Percentiles rank a stretch among this genome's conserved stretches.
These are phyloP conservation scores for Chrysogorgia sp. DNA, from an alignment of 92 coral and sea anemone species.

Conservation along the genomic window DNA sequence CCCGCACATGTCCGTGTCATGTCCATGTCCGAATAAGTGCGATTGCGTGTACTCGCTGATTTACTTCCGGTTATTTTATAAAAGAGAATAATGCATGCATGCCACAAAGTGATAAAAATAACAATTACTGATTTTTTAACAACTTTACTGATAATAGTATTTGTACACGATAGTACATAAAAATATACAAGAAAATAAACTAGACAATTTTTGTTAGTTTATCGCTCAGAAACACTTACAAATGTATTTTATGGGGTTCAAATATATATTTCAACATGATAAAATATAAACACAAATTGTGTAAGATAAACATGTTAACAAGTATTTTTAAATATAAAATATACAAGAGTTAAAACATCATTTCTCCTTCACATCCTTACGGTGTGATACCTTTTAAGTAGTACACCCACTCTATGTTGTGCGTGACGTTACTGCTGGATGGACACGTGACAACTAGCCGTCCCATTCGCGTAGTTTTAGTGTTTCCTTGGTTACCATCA, in stretches of 20 bases:
- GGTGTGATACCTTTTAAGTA: conserved; percentile 89
- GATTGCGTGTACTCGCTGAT: no score
- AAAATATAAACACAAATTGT: neutral
- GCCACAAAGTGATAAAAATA: no score
- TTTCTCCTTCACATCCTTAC: conserved; percentile 1
- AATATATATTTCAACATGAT: no score
- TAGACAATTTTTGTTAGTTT: neutral
- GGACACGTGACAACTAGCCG: conserved; percentile 89
- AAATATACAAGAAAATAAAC: neutral
- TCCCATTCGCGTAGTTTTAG: conserved; percentile 98
- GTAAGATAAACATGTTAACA: neutral
- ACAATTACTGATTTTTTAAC: no score
- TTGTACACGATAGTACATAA: neutral
- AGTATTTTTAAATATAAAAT: conserved; percentile 1
- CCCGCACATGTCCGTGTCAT: no score
- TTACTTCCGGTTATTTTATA: no score
- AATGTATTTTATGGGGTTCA: neutral
- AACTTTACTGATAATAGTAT: no score
- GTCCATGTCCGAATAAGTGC: no score
- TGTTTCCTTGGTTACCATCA: conserved; percentile 88
- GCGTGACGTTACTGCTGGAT: conserved; percentile 88
- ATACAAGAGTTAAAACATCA: conserved; percentile 11
- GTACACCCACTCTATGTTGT: conserved; percentile 88
- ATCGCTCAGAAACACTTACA: neutral
- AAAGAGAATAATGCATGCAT: no score